Evolutionary conservation across 2,113 vertebrate species (phyloP).

Genomic region (Spermophilus dauricus): DNA sequence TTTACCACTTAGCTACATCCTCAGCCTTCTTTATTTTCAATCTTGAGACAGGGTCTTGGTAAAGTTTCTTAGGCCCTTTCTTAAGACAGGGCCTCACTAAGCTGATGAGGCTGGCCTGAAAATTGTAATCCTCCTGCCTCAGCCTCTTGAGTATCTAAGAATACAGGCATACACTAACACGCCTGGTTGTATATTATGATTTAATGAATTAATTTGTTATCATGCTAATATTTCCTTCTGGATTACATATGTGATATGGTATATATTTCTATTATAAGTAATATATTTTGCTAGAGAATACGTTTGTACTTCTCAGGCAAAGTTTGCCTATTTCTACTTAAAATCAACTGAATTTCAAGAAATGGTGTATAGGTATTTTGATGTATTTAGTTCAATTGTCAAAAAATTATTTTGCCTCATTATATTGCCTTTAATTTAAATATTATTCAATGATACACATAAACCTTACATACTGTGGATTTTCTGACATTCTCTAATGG

Average conservation of each 20-base stretch:
- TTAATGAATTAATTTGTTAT: not conserved
- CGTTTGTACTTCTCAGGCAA: not conserved
- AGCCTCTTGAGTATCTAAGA: no score
- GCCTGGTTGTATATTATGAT: not conserved
- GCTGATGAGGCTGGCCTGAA: no score
- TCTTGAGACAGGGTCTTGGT: no score
- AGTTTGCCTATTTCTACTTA: constrained; percentile 4
- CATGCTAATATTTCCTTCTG: not conserved
- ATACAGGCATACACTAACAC: no score
- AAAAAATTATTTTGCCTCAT: not conserved
- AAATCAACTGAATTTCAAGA: not conserved
- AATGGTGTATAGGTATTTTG: not conserved
- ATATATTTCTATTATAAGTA: not conserved
- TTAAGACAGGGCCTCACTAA: no score
- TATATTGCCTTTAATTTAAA: constrained; percentile 39
- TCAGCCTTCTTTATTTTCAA: no score
- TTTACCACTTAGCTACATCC: no score
- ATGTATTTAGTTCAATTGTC: constrained; percentile 21
- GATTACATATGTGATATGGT: not conserved
- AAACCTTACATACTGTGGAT: not conserved
- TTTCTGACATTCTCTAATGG: constrained; percentile 31
- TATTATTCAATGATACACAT: not conserved
- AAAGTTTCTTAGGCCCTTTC: no score
- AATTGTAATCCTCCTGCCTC: no score
- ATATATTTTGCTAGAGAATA: not conserved